Percentiles rank a stretch among this genome's conserved stretches.
Conservation (phyloP, 2,888 invertebrate genomes). For the Mythimna loreyi region DNA sequence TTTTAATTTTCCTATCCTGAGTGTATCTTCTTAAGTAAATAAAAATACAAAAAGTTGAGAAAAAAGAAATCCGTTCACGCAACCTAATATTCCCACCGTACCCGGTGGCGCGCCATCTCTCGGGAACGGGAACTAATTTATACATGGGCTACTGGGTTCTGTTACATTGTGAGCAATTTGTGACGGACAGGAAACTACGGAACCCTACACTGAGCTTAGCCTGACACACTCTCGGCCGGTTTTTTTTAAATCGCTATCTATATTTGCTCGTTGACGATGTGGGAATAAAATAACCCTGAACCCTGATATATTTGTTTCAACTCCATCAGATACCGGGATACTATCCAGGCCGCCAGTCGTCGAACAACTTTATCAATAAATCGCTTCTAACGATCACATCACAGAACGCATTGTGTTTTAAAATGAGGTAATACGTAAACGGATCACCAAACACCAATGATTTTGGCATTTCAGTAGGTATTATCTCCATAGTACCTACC, state of each 20-base stretch:
- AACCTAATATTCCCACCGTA: too few species aligned
- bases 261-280: neutral
- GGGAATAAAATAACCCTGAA: neutral
- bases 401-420: conserved; percentile 36
- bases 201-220: too few species aligned
- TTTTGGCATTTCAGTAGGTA: conserved; percentile 15
- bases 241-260: neutral
- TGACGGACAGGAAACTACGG: too few species aligned
- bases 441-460: conserved; percentile 15
- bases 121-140: too few species aligned
- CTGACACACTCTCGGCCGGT: too few species aligned
- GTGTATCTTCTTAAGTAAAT: too few species aligned
- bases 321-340: neutral
- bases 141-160: too few species aligned
- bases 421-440: conserved; percentile 38
- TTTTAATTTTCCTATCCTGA: too few species aligned
- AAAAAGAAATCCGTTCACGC: too few species aligned
- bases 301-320: conserved; percentile 1
- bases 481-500: neutral
- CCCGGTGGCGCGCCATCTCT: too few species aligned
- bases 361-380: conserved; percentile 35
- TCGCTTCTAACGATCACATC: conserved; percentile 23
- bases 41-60: too few species aligned
- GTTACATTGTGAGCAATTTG: too few species aligned
- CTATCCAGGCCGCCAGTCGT: conserved; percentile 4